Evolutionary conservation across 1,140 invertebrate genomes (phyloP).

Genomic region (Drosophila sturtevanti): DNA sequence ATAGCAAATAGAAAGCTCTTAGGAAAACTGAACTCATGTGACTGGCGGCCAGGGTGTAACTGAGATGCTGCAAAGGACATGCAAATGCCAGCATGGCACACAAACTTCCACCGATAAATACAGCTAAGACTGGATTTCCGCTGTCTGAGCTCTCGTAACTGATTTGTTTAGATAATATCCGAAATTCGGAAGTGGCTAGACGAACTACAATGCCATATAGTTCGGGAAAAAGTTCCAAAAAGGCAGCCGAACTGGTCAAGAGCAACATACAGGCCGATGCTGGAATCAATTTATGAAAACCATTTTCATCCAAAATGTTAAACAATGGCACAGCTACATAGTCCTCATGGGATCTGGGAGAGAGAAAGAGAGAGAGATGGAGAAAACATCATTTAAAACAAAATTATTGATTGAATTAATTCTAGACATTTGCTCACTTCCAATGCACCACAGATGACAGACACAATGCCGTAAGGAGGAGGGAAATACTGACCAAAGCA

Average conservation of each 20-base stretch:
- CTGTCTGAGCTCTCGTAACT: conserved; percentile 86
- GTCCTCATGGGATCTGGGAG: conserved; percentile 49
- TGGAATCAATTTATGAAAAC: conserved; percentile 86
- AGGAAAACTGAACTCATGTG: conserved; percentile 66
- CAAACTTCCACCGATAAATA: conserved; percentile 87
- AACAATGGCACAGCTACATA: conserved; percentile 86
- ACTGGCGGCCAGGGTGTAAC: conserved; percentile 73
- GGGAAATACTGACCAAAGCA: conserved; percentile 52
- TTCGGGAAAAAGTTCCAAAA: conserved; percentile 86
- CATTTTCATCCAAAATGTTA: conserved; percentile 85
- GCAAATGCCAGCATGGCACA: conserved; percentile 87
- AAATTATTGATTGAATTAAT: no score
- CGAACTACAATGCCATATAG: conserved; percentile 85
- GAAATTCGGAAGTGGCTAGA: conserved; percentile 86
- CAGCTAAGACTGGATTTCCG: conserved; percentile 87
- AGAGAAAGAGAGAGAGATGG: background rate
- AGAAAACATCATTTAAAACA: no score
- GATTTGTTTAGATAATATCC: conserved; percentile 86
- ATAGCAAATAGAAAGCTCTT: conserved; percentile 73
- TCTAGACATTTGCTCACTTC: conserved; percentile 47
- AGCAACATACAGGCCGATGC: conserved; percentile 86
- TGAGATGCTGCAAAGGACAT: conserved; percentile 84
- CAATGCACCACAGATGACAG: conserved; percentile 72
- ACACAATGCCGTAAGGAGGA: conserved; percentile 67
- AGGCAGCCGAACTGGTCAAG: conserved; percentile 85